Base-by-base conservation (phyloP, 1,140 invertebrate species). In the Teleopsis dalmanni region DNA sequence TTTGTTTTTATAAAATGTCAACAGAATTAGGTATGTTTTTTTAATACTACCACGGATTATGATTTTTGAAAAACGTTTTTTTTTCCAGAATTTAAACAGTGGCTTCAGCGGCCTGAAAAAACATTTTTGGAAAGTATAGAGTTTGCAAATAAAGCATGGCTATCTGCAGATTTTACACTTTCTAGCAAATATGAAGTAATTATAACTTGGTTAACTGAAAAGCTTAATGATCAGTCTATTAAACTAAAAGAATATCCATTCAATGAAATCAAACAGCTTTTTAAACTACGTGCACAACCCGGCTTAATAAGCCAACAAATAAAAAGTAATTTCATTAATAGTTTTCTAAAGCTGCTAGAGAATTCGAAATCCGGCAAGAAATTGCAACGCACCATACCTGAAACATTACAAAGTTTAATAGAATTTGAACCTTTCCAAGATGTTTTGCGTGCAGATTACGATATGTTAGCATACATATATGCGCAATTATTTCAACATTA, bases 141-240 rank as follows among this genome's bases (percentile, higher is more conserved):
- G 8, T 70, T 70, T 37, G 58, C 62, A 4, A 51, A 65, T 3
- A 66, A 65, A 42, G 56, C 57, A 5, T 69, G 66, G 63, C 60
- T 60, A 44, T 70, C 66, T 0, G 51, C 57, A 2, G 66, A 70
- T 23, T 69, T 67, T n/a, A 47, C 50, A 3, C 55, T 64, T 19
- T 45, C 52, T 16, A 57, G 48, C 31, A 70, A 70, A 58, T 61
- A 65, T 33, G 64, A 70, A 40, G 38, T 60, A 11, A 42, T 69
- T 10, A 37, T 62, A 4, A 34, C 57, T 23, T 70, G 66, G 66
- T 50, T 69, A 13, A 16, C 3, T 1, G 34, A 47, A 21, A 38
- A 44, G 18, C 25, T 22, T 10, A 22, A 14, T n/a, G 5, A 33
- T 19, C 4, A 11, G 3, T 16, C 29, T 53, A 34, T 57, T 41